Conservation (phyloP, 2,888 invertebrate species). For the Diachrysia chrysitis region DNA sequence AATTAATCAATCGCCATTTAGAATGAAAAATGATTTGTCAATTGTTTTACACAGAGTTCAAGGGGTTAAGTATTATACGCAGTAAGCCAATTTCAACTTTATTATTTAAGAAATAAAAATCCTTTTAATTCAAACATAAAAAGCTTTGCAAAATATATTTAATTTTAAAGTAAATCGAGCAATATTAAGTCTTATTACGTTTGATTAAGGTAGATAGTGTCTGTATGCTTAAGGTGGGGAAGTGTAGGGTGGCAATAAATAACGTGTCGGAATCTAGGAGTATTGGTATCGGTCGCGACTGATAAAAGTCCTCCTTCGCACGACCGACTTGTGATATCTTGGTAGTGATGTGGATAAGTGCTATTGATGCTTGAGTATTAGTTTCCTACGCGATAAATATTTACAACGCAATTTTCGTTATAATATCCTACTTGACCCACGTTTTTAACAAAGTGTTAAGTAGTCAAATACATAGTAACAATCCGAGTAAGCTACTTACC, state of each 20-base stretch:
- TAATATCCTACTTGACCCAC: too few species aligned
- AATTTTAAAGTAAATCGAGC: not conserved
- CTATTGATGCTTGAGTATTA: not conserved
- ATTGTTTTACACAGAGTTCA: constrained; percentile 59
- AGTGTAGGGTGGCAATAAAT: constrained; percentile 82
- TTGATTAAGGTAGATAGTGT: constrained; percentile 19
- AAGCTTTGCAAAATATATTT: constrained; percentile 24
- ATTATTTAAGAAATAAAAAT: constrained; percentile 22
- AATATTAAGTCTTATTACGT: constrained; percentile 32
- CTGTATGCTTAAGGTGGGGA: constrained; percentile 32
- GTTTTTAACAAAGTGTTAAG: too few species aligned
- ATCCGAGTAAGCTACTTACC: too few species aligned
- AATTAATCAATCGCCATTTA: constrained; percentile 60
- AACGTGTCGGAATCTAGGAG: constrained; percentile 80
- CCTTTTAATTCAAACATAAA: constrained; percentile 35
- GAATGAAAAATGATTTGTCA: constrained; percentile 67
- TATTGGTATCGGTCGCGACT: constrained; percentile 82
- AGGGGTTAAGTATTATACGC: constrained; percentile 38
- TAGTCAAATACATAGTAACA: too few species aligned
- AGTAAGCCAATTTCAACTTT: constrained; percentile 37
- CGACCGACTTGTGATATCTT: constrained; percentile 77
- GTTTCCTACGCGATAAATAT: too few species aligned
- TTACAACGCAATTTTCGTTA: too few species aligned
- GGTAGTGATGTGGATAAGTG: constrained; percentile 64
- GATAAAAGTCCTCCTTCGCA: constrained; percentile 85